Conservation (phyloP, 2,797 vertebrate species). For the Psittacula derbiana region DNA sequence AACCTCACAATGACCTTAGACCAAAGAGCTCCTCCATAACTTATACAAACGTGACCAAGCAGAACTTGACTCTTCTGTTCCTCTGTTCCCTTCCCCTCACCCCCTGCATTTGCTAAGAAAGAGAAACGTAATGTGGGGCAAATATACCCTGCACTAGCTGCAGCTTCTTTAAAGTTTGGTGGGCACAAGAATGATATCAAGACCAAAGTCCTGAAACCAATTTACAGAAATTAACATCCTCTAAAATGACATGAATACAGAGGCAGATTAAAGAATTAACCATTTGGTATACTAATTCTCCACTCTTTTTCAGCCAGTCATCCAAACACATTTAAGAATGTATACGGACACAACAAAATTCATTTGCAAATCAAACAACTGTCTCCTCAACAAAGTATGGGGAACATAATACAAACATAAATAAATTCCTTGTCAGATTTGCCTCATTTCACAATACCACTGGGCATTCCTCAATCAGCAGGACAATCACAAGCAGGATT, state of each 20-base stretch:
- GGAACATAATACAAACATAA: conserved; percentile 56
- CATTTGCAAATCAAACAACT: conserved; percentile 56
- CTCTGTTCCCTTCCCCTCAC: neutral
- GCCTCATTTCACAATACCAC: conserved; percentile 61
- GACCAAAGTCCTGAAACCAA: neutral
- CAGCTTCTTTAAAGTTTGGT: conserved; percentile 29
- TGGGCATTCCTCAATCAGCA: conserved; percentile 75
- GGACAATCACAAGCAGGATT: conserved; percentile 76
- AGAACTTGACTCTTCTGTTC: neutral
- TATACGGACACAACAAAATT: conserved; percentile 51
- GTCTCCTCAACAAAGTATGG: conserved; percentile 56
- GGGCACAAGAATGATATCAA: conserved; percentile 15
- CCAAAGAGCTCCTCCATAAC: neutral
- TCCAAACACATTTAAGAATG: conserved; percentile 55
- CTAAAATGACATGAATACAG: neutral
- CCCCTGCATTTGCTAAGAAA: neutral
- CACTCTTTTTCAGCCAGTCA: conserved; percentile 51
- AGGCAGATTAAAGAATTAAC: conserved; percentile 46
- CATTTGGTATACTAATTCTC: conserved; percentile 58
- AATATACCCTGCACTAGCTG: neutral
- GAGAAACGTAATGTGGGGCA: neutral
- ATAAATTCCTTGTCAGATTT: conserved; percentile 46
- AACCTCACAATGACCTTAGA: neutral
- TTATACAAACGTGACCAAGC: neutral
- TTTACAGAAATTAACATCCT: conserved; percentile 15